phyloP scores from a whole-genome alignment of 2,113 vertebrate genomes.

The Eupsittula cactorum region DNA sequence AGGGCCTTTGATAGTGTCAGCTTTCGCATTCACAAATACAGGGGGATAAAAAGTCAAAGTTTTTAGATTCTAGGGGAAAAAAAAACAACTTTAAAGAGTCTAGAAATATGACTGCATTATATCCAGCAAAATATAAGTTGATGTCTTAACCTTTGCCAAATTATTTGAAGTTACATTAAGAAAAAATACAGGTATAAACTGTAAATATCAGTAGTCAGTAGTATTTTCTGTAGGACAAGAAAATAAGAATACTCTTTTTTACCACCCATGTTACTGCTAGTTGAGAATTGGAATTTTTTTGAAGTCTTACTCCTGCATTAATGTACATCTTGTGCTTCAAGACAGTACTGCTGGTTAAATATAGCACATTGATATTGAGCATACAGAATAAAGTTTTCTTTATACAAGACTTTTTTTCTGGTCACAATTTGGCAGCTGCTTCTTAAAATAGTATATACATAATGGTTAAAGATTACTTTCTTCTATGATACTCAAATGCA shows the following conservation, averaged over 20 bases:
- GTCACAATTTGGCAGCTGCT: not conserved
- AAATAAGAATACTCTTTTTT: not conserved
- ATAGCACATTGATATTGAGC: not conserved
- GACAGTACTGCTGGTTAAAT: not conserved
- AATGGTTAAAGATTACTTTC: not conserved
- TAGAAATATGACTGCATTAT: not conserved
- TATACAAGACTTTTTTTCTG: not conserved
- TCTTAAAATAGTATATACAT: not conserved
- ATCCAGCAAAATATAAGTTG: not conserved
- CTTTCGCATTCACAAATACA: not conserved
- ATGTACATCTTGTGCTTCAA: not conserved
- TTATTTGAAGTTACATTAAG: not conserved
- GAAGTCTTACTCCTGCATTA: not conserved
- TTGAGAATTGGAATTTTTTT: not conserved
- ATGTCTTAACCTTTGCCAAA: not conserved
- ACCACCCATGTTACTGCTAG: not conserved
- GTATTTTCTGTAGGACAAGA: not conserved
- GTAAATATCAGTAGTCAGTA: not conserved
- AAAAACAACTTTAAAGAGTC: not conserved
- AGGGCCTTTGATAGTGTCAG: not conserved
- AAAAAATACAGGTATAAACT: not conserved
- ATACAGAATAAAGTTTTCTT: not conserved
- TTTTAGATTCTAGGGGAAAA: not conserved
- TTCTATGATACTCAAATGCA: not conserved
- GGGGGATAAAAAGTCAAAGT: not conserved